phyloP scores from a whole-genome alignment of 2,888 invertebrate genomes.

The Synanthedon myopaeformis region DNA sequence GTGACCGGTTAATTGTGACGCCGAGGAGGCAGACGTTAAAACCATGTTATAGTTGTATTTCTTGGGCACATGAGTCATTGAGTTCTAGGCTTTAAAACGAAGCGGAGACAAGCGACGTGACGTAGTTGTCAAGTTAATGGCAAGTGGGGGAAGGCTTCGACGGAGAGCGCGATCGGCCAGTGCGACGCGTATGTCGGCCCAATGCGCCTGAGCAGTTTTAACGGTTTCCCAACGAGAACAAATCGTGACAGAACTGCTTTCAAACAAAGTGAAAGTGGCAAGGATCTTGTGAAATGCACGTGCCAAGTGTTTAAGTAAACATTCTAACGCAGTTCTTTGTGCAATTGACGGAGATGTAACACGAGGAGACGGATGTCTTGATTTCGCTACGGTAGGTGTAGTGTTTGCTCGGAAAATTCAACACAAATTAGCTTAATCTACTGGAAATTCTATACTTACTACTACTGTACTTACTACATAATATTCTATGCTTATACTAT shows the following conservation, averaged over 20 bases:
- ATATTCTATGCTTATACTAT: background rate
- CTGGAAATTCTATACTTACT: background rate
- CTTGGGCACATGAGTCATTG: too few species aligned
- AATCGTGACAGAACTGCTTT: constrained; percentile 47
- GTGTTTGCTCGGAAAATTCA: constrained; percentile 10
- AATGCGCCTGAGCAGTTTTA: constrained; percentile 28
- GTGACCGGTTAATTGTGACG: too few species aligned
- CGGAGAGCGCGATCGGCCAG: background rate
- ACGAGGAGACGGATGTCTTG: background rate
- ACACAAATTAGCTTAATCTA: background rate
- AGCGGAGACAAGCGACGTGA: background rate
- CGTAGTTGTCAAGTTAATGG: background rate
- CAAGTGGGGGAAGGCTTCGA: background rate
- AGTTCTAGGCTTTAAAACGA: too few species aligned
- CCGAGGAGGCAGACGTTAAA: too few species aligned
- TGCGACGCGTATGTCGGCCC: background rate
- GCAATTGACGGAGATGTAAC: background rate
- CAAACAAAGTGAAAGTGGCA: constrained; percentile 46
- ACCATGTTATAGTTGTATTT: too few species aligned
- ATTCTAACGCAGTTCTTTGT: constrained; percentile 5
- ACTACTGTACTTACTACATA: too few species aligned
- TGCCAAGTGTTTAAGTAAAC: constrained; percentile 21
- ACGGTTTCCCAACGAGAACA: constrained; percentile 25
- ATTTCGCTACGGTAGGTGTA: constrained; percentile 20
- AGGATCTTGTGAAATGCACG: constrained; percentile 26